Evolutionary conservation across 2,888 invertebrate species (phyloP).

Genomic region (Cataglyphis rosenhaueri): DNA sequence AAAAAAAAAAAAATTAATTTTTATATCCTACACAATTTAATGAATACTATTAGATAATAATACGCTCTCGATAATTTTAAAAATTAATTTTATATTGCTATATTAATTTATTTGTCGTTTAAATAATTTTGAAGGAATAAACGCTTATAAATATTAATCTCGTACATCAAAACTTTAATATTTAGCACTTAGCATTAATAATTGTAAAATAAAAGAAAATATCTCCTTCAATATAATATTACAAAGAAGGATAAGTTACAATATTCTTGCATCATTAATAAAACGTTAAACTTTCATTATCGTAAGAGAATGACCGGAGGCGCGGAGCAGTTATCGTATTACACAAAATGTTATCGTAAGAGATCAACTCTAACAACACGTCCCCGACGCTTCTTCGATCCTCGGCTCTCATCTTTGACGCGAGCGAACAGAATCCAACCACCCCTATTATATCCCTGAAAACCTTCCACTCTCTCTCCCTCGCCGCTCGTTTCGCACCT

Average conservation of each 20-base stretch:
- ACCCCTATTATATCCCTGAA: slow-evolving; percentile 72
- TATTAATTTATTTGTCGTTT: not conserved
- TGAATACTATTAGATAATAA: not conserved
- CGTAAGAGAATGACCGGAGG: not conserved
- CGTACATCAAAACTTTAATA: not conserved
- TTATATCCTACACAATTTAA: not conserved
- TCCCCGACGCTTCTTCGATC: slow-evolving; percentile 50
- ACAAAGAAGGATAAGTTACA: not conserved
- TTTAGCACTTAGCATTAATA: not conserved
- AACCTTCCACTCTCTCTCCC: slow-evolving; percentile 68
- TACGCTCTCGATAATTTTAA: not conserved
- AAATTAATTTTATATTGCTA: not conserved
- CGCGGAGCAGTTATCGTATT: slow-evolving; percentile 33
- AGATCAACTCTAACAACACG: slow-evolving; percentile 9
- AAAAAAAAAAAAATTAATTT: not conserved
- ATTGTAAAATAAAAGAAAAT: not conserved
- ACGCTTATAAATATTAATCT: not conserved
- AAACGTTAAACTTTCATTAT: slow-evolving; percentile 6
- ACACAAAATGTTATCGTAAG: slow-evolving; percentile 52
- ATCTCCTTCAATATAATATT: not conserved
- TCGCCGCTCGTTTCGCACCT: slow-evolving; percentile 73
- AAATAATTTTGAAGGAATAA: not conserved
- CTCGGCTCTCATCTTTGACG: slow-evolving; percentile 55
- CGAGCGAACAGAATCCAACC: slow-evolving; percentile 63
- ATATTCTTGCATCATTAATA: slow-evolving; percentile 18